These are phyloP conservation scores for Clepsis dumicolana DNA, from an alignment of 2,888 invertebrate genomes.

Conservation along the genomic window DNA sequence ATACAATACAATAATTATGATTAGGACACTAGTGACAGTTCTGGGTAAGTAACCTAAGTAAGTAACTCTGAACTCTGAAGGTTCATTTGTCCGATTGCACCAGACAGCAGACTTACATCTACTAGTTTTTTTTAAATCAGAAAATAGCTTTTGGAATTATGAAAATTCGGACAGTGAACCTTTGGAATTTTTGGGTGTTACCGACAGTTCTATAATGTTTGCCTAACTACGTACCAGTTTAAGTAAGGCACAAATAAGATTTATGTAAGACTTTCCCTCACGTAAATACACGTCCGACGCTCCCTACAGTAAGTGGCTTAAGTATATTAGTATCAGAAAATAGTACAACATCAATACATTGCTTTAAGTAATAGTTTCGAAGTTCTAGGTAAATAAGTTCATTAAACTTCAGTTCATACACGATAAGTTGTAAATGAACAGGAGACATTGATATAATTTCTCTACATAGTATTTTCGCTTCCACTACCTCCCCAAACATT, in stretches of 20 bases:
- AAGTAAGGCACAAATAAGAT: slow-evolving; percentile 41
- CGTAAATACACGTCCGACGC: slow-evolving; percentile 8
- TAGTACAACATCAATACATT: slow-evolving; percentile 33
- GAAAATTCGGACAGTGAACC: too few species aligned
- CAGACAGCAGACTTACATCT: too few species aligned
- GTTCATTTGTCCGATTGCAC: too few species aligned
- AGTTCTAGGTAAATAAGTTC: slow-evolving; percentile 31
- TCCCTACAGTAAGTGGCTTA: slow-evolving; percentile 36
- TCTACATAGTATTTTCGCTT: not conserved
- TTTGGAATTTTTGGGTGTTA: too few species aligned
- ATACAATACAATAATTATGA: slow-evolving; percentile 23
- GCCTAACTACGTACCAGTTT: slow-evolving; percentile 21
- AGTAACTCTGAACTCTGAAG: too few species aligned
- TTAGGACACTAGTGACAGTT: slow-evolving; percentile 15
- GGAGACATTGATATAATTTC: not conserved
- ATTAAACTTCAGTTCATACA: slow-evolving; percentile 14
- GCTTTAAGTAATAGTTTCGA: slow-evolving; percentile 17
- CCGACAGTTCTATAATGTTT: slow-evolving; percentile 9
- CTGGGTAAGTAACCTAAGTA: too few species aligned
- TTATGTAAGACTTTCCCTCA: slow-evolving; percentile 27
- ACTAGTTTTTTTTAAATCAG: too few species aligned
- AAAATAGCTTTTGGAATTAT: too few species aligned
- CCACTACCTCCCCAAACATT: not conserved
- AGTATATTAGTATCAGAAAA: slow-evolving; percentile 40
- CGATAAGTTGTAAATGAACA: slow-evolving; percentile 17